Evolutionary conservation across 2,888 invertebrate genomes (phyloP).

Genomic region (Scaptomyza cyrtandrae): DNA sequence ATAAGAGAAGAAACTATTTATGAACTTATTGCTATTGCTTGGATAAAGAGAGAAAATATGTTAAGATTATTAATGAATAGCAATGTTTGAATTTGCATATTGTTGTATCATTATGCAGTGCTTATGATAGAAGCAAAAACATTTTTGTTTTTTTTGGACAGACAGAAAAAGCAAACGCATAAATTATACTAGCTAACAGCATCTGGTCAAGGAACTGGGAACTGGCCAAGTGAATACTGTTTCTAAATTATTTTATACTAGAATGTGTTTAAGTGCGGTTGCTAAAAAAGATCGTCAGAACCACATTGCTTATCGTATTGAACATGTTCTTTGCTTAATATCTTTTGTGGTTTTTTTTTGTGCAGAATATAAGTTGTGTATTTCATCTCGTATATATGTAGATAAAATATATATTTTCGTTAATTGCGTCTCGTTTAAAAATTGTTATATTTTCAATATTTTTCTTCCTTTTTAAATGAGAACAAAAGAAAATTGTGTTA

Average conservation of each 20-base stretch:
- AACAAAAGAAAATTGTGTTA: neutral
- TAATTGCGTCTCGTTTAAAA: neutral
- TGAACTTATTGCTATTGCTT: neutral
- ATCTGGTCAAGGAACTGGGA: too few relatives aligned
- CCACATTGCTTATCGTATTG: too few relatives aligned
- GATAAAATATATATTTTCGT: neutral
- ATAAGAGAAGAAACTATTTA: neutral
- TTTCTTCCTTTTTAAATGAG: too few relatives aligned
- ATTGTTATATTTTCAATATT: neutral
- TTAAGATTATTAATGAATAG: neutral
- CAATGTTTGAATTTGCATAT: neutral
- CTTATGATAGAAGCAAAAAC: neutral
- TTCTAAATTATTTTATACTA: neutral
- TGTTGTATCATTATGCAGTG: neutral
- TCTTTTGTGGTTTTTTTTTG: too few relatives aligned
- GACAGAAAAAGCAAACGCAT: neutral
- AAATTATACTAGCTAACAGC: too few relatives aligned
- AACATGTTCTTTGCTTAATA: too few relatives aligned
- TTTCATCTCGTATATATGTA: neutral
- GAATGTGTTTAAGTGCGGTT: too few relatives aligned
- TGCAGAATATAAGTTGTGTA: too few relatives aligned
- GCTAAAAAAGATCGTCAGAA: too few relatives aligned
- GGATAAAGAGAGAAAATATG: neutral
- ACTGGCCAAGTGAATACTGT: too few relatives aligned
- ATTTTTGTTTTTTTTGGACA: neutral